These are phyloP conservation scores for Dicyrtoma fusca DNA, from an alignment of 2,888 invertebrate genomes.

Conservation along the genomic window DNA sequence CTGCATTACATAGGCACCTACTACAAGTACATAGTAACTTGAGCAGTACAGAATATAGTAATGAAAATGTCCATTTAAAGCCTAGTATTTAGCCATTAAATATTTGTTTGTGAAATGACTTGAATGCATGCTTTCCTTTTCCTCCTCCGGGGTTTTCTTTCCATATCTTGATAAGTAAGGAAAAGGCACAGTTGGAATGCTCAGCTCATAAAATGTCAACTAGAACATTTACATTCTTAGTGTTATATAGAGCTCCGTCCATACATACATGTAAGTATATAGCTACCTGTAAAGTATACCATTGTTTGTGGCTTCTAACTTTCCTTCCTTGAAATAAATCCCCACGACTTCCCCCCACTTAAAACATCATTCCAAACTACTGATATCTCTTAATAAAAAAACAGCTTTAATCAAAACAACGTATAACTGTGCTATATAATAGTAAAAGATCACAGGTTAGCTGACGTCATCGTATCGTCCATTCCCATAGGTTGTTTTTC, in stretches of 20 bases:
- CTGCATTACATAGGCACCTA: too few relatives aligned
- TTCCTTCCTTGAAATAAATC: too few relatives aligned
- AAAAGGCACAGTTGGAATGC: not conserved
- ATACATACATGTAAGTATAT: too few relatives aligned
- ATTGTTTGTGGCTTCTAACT: too few relatives aligned
- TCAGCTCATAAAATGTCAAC: not conserved
- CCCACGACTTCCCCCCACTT: not conserved
- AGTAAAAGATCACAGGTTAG: too few relatives aligned
- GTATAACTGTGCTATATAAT: too few relatives aligned
- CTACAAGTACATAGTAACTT: too few relatives aligned
- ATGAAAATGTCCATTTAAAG: slow-evolving; percentile 8
- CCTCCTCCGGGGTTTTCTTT: not conserved
- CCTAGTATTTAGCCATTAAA: slow-evolving; percentile 22
- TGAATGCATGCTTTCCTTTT: not conserved
- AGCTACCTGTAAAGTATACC: not conserved
- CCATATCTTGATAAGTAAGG: slow-evolving; percentile 7
- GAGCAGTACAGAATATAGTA: too few relatives aligned
- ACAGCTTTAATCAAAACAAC: too few relatives aligned
- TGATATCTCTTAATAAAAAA: slow-evolving; percentile 21
- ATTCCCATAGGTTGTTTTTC: too few relatives aligned
- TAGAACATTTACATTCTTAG: not conserved
- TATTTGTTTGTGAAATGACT: slow-evolving; percentile 19
- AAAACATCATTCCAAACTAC: slow-evolving; percentile 9
- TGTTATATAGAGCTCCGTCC: too few relatives aligned
- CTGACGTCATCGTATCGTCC: too few relatives aligned